phyloP scores from a whole-genome alignment of 2,113 vertebrate genomes.

The Ammodytes dubius region DNA sequence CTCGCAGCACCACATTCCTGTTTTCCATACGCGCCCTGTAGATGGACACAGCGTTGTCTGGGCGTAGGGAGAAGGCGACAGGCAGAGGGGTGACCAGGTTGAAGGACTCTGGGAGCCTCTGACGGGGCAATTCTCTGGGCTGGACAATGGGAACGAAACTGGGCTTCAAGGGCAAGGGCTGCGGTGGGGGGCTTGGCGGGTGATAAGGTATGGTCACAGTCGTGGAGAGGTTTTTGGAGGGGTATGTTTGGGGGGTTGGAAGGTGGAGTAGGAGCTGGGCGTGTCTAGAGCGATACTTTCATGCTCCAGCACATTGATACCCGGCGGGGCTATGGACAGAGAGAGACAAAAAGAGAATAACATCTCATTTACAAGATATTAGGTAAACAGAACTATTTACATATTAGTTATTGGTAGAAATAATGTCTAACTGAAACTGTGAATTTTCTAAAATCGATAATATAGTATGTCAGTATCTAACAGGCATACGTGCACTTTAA shows the following conservation, averaged over 20 bases:
- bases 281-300: conserved; percentile 82
- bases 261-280: conserved; percentile 80
- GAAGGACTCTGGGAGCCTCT: conserved; percentile 85
- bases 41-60: conserved; percentile 75
- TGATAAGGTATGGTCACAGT: neutral
- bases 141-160: conserved; percentile 60
- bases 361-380: neutral
- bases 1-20: conserved; percentile 84
- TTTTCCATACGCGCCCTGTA: conserved; percentile 85
- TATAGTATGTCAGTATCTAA: too few species aligned
- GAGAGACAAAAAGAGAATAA: neutral
- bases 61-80: conserved; percentile 72
- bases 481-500: too few species aligned
- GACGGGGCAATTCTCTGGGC: conserved; percentile 80
- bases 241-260: conserved; percentile 48
- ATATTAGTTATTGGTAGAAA: neutral
- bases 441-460: too few species aligned
- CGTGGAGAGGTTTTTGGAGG: conserved; percentile 32
- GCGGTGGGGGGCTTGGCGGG: neutral
- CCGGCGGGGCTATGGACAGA: conserved; percentile 77
- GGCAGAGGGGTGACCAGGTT: conserved; percentile 80
- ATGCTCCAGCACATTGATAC: conserved; percentile 83
- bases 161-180: conserved; percentile 27
- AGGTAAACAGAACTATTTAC: neutral
- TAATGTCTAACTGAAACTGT: neutral